Base-by-base conservation (phyloP, 2,797 vertebrate species). In the Ptychadena robeensis region DNA sequence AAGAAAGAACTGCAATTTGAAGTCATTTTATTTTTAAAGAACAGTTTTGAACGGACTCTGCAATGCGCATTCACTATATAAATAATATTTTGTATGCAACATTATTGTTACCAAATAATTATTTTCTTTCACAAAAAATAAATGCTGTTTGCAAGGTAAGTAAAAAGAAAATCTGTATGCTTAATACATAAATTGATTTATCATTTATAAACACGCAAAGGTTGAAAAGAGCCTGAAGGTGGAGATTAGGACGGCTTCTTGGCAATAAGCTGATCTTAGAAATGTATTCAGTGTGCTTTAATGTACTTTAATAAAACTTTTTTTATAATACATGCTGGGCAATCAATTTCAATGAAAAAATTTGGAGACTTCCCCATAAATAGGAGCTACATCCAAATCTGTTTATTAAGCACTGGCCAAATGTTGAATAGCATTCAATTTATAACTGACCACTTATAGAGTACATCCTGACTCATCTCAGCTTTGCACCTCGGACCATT, bases 101-200 rank as follows among this genome's bases (percentile, higher is more conserved):
- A 35, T 35, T 57, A 22, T 73, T 59, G 28, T 57, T 32, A 59
- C 18, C 7, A 53, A 53, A 53, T 1, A 53, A 2, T 53, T 44
- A 8, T 53, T 53, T 53, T 22, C 18, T 18, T n/a, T 53, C 22
- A 59, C 32, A 11, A 25, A 61, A 12, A 59, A 73, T n/a, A 10
- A 57, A 38, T 59, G 48, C 48, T n/a, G 14, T 59, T 34, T 59
- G 22, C 18, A 2, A 65, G n/a, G 35, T 4, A 61, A 12, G 18
- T 73, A 27, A 73, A 74, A 65, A 12, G 9, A 31, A 27, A n/a
- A 28, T 73, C 48, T 31, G 35, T 15, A 65, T 76, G 35, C 64
- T 44, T 64, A 40, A 76, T 76, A 37, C 73, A 76, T 65, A 73
- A 73, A 76, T 76, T 65, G 61, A 65, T 64, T 65, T 76, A 40